Percentiles rank a stretch among this genome's conserved stretches.
Evolutionary conservation across 2,113 vertebrate genomes (phyloP).

Genomic region (Gymnobelideus leadbeateri): DNA sequence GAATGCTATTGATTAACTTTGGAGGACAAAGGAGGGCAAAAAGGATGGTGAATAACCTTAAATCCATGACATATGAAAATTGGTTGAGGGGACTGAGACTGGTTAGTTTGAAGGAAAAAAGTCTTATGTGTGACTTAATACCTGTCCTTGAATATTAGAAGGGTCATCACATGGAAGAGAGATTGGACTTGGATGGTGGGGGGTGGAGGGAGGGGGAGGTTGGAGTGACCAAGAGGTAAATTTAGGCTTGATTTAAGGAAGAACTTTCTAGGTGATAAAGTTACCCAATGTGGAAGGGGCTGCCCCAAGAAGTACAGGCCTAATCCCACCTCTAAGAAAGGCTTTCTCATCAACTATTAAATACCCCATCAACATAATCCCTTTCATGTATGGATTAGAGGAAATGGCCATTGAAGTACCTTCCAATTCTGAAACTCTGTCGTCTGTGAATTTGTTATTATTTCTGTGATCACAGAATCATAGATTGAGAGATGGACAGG

Average conservation of each 20-base stretch:
- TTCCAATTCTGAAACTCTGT: neutral
- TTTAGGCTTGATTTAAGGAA: neutral
- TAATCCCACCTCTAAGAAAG: neutral
- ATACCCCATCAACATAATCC: neutral
- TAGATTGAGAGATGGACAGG: neutral
- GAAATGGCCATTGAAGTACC: neutral
- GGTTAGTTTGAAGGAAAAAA: neutral
- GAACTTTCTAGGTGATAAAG: neutral
- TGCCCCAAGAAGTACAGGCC: no score
- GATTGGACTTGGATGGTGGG: neutral
- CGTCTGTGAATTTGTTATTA: neutral
- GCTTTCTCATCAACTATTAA: neutral
- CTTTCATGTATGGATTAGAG: neutral
- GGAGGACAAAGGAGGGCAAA: neutral
- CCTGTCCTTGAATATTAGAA: neutral
- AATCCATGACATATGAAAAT: neutral
- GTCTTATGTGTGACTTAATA: neutral
- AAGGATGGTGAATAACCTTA: neutral
- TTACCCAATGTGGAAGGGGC: neutral
- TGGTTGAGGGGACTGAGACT: neutral
- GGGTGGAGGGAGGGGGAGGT: no score
- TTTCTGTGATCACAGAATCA: neutral
- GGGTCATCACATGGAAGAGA: neutral
- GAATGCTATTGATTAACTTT: neutral
- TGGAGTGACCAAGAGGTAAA: neutral